A percentile compares a stretch with the other conserved stretches of the same genome.
Conservation (phyloP, 2,797 vertebrate species). For the Anolis apletophallus region DNA sequence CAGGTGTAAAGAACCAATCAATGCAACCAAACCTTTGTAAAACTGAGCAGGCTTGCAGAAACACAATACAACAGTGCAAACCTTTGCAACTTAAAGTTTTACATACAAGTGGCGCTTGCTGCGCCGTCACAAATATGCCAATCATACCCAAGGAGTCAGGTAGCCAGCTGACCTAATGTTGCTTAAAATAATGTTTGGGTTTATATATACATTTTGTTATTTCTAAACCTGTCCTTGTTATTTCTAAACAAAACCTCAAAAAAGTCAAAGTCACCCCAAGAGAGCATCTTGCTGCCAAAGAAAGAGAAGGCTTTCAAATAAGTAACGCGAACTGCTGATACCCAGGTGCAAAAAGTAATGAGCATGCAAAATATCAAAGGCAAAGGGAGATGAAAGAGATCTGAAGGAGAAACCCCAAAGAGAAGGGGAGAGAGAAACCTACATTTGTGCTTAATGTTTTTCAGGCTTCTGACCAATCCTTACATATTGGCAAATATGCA, state of each 20-base stretch:
- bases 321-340: conserved; percentile 11
- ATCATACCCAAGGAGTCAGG: neutral
- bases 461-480: too few relatives aligned
- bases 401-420: neutral
- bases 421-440: neutral
- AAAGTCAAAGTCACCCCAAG: conserved; percentile 19
- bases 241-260: neutral
- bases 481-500: too few relatives aligned
- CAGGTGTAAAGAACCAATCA: too few relatives aligned
- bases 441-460: neutral
- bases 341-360: neutral
- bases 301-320: neutral
- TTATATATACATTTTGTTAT: conserved; percentile 23
- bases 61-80: too few relatives aligned
- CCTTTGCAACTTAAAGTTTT: too few relatives aligned
- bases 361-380: conserved; percentile 8
- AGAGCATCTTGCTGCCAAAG: conserved; percentile 14
- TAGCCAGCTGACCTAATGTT: neutral
- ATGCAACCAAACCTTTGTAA: too few relatives aligned
- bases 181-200: conserved; percentile 17
- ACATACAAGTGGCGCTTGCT: too few relatives aligned
- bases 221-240: conserved; percentile 30
- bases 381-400: neutral
- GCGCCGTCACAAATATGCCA: too few relatives aligned
- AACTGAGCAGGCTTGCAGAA: too few relatives aligned